phyloP scores from a whole-genome alignment of 2,888 invertebrate species.

The Argyresthia albistria region DNA sequence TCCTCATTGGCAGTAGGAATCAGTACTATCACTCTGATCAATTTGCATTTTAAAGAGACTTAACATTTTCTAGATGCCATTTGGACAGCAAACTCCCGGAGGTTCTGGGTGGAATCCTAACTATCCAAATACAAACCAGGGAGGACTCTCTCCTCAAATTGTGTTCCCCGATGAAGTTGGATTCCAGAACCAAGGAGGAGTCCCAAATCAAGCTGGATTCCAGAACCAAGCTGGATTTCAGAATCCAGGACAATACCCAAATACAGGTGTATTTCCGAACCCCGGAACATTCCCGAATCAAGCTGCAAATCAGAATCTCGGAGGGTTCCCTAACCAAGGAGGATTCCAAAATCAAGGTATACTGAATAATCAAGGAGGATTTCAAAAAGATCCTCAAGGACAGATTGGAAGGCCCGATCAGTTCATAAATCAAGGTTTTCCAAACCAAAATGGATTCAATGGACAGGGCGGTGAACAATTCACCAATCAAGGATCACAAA shows the following conservation, averaged over 20 bases:
- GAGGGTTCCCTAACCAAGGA: not conserved
- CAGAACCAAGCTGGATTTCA: not conserved
- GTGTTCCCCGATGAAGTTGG: no score
- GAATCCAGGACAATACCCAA: not conserved
- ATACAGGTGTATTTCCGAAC: not conserved
- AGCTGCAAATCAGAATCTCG: not conserved
- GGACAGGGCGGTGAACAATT: not conserved
- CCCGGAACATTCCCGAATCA: not conserved
- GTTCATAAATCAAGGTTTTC: no score
- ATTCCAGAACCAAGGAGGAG: not conserved
- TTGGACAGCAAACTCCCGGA: not conserved
- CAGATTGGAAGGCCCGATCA: no score
- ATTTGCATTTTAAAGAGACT: no score
- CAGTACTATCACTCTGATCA: no score
- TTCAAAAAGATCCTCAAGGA: not conserved
- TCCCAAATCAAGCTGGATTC: not conserved
- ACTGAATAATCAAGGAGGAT: not conserved
- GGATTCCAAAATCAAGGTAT: not conserved
- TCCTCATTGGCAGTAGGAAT: no score
- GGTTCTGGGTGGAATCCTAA: not conserved
- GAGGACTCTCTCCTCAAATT: no score
- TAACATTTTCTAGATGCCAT: not conserved
- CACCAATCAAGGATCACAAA: not conserved
- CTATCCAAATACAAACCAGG: no score
- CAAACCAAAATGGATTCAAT: no score